Conservation (phyloP, 1,140 invertebrate genomes). For the Lordiphosa mommai region DNA sequence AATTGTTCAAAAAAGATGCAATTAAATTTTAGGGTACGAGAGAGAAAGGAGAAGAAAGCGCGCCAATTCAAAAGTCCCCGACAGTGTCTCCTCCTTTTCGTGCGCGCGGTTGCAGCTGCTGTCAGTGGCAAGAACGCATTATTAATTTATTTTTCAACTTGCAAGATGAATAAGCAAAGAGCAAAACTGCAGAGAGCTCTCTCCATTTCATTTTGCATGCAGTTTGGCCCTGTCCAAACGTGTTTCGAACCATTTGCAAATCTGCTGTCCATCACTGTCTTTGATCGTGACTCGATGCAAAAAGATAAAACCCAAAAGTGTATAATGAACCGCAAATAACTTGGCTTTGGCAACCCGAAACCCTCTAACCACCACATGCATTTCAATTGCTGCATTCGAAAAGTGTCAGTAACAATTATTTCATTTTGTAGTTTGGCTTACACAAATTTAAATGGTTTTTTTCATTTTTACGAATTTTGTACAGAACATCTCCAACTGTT, state of each 20-base stretch:
- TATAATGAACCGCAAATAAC: conserved; percentile 78
- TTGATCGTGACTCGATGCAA: conserved; percentile 62
- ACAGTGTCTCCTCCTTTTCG: conserved; percentile 7
- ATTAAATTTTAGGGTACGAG: conserved; percentile 69
- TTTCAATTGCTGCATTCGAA: conserved; percentile 50
- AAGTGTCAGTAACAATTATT: conserved; percentile 77
- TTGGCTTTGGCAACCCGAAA: conserved; percentile 53
- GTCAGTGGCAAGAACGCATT: conserved; percentile 76
- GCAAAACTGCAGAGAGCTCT: conserved; percentile 54
- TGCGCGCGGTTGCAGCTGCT: conserved; percentile 68
- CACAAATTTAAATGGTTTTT: conserved; percentile 23
- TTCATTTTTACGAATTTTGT: conserved; percentile 26
- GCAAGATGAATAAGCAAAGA: conserved; percentile 77
- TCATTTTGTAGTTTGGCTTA: conserved; percentile 51
- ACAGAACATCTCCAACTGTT: too few species aligned
- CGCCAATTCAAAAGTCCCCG: conserved; percentile 31
- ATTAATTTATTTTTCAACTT: conserved; percentile 78
- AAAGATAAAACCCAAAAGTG: conserved; percentile 73
- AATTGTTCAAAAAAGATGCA: conserved; percentile 75
- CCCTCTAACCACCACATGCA: conserved; percentile 5
- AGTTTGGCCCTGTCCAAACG: conserved; percentile 40
- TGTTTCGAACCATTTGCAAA: conserved; percentile 58
- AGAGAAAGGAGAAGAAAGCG: background rate
- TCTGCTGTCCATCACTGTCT: conserved; percentile 72
- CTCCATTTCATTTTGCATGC: conserved; percentile 73